Base-by-base conservation (phyloP, 2,888 invertebrate genomes). In the Chrysodeixis includens region DNA sequence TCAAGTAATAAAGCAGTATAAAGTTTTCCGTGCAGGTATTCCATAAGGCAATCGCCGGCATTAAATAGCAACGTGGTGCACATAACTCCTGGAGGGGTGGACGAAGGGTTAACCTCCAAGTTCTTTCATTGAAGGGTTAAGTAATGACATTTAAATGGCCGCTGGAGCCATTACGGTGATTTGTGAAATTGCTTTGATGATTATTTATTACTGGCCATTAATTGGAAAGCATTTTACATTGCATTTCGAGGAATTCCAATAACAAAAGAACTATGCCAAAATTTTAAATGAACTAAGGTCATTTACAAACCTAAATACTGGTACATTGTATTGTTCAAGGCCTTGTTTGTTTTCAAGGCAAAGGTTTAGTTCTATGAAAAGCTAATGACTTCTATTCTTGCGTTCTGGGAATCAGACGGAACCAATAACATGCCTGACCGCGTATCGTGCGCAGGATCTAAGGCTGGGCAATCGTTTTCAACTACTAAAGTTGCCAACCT, bases 1-100 rank as follows among this genome's bases (percentile, higher is more conserved):
- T 52, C 56, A 44, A 51, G 49, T 32, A 73, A 61, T 59, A 63
- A 63, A 14, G 16, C 40, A n/a, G n/a, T 62, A 51, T 61, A 63
- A 53, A n/a, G 18, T 59, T 67, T 71, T 59, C n/a, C 71, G 59
- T 71, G 71, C 61, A 59, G 67, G 54, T 67, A 67, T 74, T 61
- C 51, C 60, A 54, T 54, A 62, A 65, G 30, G 30, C 61, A 61
- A 61, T 58, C 60, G 62, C 61, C 30, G 30, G 14, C 22, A 62
- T 16, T 16, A 63, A 71, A 71, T 63, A 54, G 18, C 58, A 61
- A 44, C 30, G 56, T 44, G 16, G 55, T 22, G 44, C 53, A 63
- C 40, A 51, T 66, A 59, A 63, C 44, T 46, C 46, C 54, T 14
- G 4, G 3, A 46, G 22, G 74, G 69, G 56, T 60, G 56, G n/a